Evolutionary conservation across 2,113 vertebrate species (phyloP).

Genomic region (Eurypyga helias): DNA sequence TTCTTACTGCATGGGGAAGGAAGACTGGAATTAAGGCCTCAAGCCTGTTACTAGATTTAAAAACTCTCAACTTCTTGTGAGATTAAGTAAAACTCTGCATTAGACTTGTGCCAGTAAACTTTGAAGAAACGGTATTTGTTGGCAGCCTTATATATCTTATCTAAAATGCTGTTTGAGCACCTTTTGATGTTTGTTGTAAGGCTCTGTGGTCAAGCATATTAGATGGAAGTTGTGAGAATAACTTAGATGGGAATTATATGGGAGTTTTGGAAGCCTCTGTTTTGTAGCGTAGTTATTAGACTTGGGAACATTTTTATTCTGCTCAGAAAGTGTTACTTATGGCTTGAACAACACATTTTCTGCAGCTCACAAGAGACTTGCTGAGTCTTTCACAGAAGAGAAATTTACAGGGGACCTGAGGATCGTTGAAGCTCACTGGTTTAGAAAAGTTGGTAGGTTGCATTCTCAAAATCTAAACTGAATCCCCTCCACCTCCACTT

Average conservation of each 20-base stretch:
- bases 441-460: conserved; percentile 89
- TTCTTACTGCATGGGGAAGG: not conserved
- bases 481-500: not conserved
- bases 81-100: not conserved
- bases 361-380: conserved; percentile 79
- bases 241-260: not conserved
- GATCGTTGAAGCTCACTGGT: conserved; percentile 87
- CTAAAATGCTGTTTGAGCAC: not conserved
- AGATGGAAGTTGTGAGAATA: not conserved
- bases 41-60: not conserved
- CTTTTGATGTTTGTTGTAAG: not conserved
- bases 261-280: not conserved
- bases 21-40: not conserved
- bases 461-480: not conserved
- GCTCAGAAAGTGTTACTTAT: not conserved
- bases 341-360: not conserved
- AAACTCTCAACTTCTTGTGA: not conserved
- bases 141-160: not conserved
- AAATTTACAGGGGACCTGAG: conserved; percentile 57
- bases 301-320: not conserved
- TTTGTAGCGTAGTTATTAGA: not conserved
- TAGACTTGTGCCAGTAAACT: not conserved
- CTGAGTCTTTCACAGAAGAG: conserved; percentile 37
- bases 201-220: not conserved
- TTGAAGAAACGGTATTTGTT: not conserved